Percentiles rank a stretch among this genome's conserved stretches.
phyloP scores from a whole-genome alignment of 2,113 vertebrate species.

The Notothenia rossii region DNA sequence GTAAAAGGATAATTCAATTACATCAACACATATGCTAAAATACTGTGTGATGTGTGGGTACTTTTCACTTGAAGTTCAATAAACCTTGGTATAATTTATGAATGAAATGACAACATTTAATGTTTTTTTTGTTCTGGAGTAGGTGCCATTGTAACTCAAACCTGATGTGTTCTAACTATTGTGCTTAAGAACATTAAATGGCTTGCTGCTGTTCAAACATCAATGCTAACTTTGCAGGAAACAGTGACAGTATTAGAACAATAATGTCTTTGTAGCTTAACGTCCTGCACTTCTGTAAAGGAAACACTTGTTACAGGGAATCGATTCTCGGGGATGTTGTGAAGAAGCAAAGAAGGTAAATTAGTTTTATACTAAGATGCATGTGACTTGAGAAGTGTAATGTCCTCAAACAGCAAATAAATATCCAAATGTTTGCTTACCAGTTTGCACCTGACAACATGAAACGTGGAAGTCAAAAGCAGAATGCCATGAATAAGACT shows the following conservation, averaged over 20 bases:
- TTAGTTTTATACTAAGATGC: neutral
- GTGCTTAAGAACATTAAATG: neutral
- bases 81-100: neutral
- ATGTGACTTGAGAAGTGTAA: too few relatives aligned
- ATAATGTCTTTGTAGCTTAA: neutral
- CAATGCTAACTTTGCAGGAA: too few relatives aligned
- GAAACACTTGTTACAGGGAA: constrained; percentile 4
- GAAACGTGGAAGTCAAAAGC: neutral
- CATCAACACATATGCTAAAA: neutral
- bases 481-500: neutral
- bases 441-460: neutral
- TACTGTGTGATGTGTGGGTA: neutral
- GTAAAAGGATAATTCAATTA: constrained; percentile 39
- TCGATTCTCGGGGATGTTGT: neutral
- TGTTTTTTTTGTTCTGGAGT: neutral
- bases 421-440: neutral
- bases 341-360: neutral
- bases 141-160: neutral
- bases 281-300: neutral
- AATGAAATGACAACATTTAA: neutral
- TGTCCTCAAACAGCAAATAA: neutral
- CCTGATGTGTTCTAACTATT: neutral
- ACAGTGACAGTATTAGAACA: neutral
- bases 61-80: neutral
- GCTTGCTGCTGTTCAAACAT: too few relatives aligned